These are phyloP conservation scores for Mugil cephalus DNA, from an alignment of 2,113 vertebrate species.

Conservation along the genomic window DNA sequence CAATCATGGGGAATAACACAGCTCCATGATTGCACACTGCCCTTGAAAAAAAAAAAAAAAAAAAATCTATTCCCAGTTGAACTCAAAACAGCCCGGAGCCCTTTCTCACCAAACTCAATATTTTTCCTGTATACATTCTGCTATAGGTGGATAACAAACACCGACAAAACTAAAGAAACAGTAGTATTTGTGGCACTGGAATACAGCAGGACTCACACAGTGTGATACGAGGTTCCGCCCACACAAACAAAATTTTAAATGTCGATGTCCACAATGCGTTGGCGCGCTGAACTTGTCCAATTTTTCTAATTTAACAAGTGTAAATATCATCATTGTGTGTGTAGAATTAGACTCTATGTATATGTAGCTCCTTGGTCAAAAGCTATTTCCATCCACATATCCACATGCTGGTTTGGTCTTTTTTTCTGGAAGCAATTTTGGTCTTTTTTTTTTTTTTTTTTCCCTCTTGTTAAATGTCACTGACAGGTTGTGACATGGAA, in stretches of 20 bases:
- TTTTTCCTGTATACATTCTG: constrained; percentile 62
- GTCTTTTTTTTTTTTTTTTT: constrained; percentile 80
- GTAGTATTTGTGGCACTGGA: constrained; percentile 26
- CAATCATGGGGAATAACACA: constrained; percentile 72
- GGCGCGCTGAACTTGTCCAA: no score
- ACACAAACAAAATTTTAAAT: constrained; percentile 5
- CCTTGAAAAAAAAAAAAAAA: constrained; percentile 76
- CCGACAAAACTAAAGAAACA: constrained; percentile 31
- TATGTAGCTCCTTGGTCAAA: constrained; percentile 26
- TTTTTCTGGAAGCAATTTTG: constrained; percentile 70
- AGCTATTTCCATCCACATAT: constrained; percentile 63
- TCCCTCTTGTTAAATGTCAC: constrained; percentile 87
- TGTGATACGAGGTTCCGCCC: not conserved
- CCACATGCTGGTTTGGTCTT: constrained; percentile 41
- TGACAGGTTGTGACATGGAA: constrained; percentile 87
- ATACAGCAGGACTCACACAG: constrained; percentile 19
- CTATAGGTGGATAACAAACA: constrained; percentile 57
- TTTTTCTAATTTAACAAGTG: no score
- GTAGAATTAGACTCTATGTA: not conserved
- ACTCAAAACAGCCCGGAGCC: constrained; percentile 72
- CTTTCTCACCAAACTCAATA: constrained; percentile 63
- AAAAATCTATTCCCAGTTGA: constrained; percentile 72
- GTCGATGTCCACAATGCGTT: not conserved
- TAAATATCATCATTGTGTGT: not conserved
- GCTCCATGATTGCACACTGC: constrained; percentile 69